Evolutionary conservation across 2,888 invertebrate species (phyloP), one percentile per base, ranked within the genome.

Genomic region (Conops quadrifasciatus): DNA sequence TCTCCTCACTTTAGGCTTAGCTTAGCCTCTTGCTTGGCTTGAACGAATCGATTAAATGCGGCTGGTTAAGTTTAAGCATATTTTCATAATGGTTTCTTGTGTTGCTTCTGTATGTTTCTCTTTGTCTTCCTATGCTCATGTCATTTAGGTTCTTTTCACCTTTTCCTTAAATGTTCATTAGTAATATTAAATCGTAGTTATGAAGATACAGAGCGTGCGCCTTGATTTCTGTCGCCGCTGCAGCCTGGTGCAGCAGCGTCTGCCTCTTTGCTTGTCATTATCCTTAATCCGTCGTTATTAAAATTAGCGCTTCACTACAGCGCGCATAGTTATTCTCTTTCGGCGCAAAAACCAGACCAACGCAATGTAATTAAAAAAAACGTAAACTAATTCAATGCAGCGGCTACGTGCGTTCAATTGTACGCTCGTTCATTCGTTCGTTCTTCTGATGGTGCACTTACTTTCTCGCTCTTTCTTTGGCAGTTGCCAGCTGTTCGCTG

Each of bases 1-100:
- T 1, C 19, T 58, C 4, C 28, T 15, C 36, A 36, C 36, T 9
- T 36, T 36, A 36, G 36, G 4, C 9, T 36, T 36, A n/a, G n/a
- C n/a, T n/a, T n/a, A n/a, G 45, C 24, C 26, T 28, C 5, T 1
- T 58, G 15, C 26, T 15, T 58, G 2, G 13, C 26, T 24, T 15
- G 58, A 58, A 58, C 28, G 26, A 58, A 58, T 58, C 58, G 28
- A 58, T 58, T 58, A 58, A 24, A 1, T 15, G 58, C 58, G 58
- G 13, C 58, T 28, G 58, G 24, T 58, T 58, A 24, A 58, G 58
- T 4, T 28, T 7, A 63, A 26, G 36, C 36, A 36, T 36, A n/a
- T 21, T n/a, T 47, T 63, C 36, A 26, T 24, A 56, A 26, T 21
- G 19, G 26, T 63, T 63, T n/a, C n/a, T n/a, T n/a, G n/a, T n/a